Evolutionary conservation across 1,140 invertebrate genomes (phyloP).

Genomic region (Lepidurus apus): DNA sequence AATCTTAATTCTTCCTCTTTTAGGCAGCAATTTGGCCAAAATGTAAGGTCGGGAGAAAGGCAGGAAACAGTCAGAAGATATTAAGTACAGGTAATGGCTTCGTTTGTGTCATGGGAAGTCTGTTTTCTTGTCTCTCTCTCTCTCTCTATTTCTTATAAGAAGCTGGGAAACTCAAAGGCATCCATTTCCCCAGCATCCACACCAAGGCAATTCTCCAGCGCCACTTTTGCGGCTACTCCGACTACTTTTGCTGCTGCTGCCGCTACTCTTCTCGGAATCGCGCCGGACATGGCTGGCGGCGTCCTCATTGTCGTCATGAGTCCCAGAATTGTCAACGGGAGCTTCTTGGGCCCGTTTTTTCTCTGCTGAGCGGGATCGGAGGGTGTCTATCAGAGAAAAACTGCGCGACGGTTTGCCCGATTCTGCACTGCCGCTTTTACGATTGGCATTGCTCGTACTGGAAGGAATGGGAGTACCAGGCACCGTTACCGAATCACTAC

Average conservation of each 20-base stretch:
- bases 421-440: slow-evolving; percentile 2
- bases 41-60: slow-evolving; percentile 21
- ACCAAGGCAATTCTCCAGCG: slow-evolving; percentile 66
- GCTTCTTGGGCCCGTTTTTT: neutral
- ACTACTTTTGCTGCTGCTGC: slow-evolving; percentile 50
- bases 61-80: slow-evolving; percentile 13
- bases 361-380: slow-evolving; percentile 24
- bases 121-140: neutral
- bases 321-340: slow-evolving; percentile 17
- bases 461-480: neutral
- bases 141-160: neutral
- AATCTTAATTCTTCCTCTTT: neutral
- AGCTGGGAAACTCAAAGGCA: slow-evolving; percentile 53
- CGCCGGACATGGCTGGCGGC: slow-evolving; percentile 28
- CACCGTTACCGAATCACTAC: neutral
- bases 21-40: neutral
- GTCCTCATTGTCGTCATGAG: slow-evolving; percentile 28
- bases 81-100: slow-evolving; percentile 7
- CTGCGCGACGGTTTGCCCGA: slow-evolving; percentile 25
- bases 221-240: slow-evolving; percentile 47
- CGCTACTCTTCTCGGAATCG: slow-evolving; percentile 48
- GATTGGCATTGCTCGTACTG: neutral
- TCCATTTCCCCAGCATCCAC: slow-evolving; percentile 80
- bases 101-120: neutral
- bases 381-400: slow-evolving; percentile 34